Percentiles rank a stretch among this genome's conserved stretches.
phyloP scores from a whole-genome alignment of 2,113 vertebrate species.

The Condylura cristata region DNA sequence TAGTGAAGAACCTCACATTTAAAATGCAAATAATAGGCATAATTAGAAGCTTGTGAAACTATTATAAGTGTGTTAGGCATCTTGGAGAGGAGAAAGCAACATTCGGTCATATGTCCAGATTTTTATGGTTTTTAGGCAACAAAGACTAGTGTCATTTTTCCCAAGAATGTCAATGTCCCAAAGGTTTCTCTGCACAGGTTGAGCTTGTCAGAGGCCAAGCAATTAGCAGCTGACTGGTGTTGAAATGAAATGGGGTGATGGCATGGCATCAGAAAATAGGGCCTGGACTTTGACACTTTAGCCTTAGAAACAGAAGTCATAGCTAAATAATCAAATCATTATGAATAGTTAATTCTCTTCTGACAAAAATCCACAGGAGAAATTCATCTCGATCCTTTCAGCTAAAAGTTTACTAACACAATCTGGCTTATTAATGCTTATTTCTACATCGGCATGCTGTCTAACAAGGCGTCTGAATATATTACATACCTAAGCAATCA shows the following conservation, averaged over 20 bases:
- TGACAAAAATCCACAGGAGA: neutral
- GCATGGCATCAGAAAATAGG: neutral
- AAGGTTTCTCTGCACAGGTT: neutral
- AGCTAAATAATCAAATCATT: neutral
- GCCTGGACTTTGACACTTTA: neutral
- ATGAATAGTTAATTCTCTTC: neutral
- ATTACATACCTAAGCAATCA: neutral
- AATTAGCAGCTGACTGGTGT: neutral
- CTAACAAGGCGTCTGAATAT: neutral
- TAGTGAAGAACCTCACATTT: neutral
- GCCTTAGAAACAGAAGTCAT: neutral
- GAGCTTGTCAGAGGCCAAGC: neutral
- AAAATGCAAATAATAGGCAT: neutral
- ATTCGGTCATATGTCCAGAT: neutral
- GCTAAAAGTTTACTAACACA: neutral
- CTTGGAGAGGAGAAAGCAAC: neutral
- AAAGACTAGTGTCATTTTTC: neutral
- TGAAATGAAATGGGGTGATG: neutral
- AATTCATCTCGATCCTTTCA: constrained; percentile 12
- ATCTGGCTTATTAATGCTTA: constrained; percentile 10
- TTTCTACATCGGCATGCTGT: neutral
- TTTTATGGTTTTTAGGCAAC: neutral
- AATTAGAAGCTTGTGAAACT: neutral
- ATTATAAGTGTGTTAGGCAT: neutral
- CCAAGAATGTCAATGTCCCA: neutral